Evolutionary conservation across 2,888 invertebrate species (phyloP), one percentile per base, ranked within the genome.

Genomic region (Dendrolimus pini): DNA sequence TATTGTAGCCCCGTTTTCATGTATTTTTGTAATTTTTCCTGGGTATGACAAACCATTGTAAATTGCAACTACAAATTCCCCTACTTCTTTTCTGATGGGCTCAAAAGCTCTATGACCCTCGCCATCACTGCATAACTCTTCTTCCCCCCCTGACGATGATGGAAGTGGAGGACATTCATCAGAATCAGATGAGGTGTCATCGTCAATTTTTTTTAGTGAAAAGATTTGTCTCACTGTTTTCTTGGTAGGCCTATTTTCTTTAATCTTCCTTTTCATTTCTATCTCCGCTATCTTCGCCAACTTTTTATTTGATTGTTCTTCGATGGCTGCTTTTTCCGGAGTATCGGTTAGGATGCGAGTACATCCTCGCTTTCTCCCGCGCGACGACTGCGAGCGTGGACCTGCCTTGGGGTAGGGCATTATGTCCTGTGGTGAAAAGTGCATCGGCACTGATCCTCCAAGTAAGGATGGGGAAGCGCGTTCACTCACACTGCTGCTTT

Each of bases 181-280:
- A 59, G 56, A 56, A 56, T 59, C 59, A 57, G 59, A 59, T 59
- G 59, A 59, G 55, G 57, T 59, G 56, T 59, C 59, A 54, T 57
- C 57, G 54, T 57, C 54, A 57, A 54, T 47, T 56, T 57, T 59
- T 59, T 57, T 59, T 55, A n/a, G 59, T 57, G 57, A 57, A 57
- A 57, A 57, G 54, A 58, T 55, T 58, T 58, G 58, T 58, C 53
- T 58, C 58, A 53, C 53, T 58, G 52, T 55, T 58, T 55, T 58
- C 53, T 55, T 55, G 53, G 55, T 55, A 55, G 53, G 55, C 53
- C 55, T 55, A 55, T 53, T 57, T 57, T 57, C 54, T 57, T 57
- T 57, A 55, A 58, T 58, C 55, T 53, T 55, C 53, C 55, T 58
- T 58, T 42, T 55, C 58, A 58, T 55, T 58, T 55, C 58, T 58